These are phyloP conservation scores for Cephus cinctus DNA, from an alignment of 1,140 invertebrate genomes.

Conservation along the genomic window DNA sequence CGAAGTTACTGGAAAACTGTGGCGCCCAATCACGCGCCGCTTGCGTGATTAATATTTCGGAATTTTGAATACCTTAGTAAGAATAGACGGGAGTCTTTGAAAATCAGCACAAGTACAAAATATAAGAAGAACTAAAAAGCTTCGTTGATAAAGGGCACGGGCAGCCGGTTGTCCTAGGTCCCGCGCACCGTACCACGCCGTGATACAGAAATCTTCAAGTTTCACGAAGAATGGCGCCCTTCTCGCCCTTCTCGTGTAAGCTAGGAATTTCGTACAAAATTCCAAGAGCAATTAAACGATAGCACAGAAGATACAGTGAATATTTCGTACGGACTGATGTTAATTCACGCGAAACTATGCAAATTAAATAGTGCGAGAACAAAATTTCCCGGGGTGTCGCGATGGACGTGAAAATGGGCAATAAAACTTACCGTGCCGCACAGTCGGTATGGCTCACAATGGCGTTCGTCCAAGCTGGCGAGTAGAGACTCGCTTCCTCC, in stretches of 20 bases:
- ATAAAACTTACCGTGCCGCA: conserved; percentile 61
- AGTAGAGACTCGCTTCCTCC: conserved; percentile 35
- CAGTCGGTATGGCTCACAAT: conserved; percentile 79
- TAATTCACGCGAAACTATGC: conserved; percentile 29
- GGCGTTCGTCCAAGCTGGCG: conserved; percentile 64
- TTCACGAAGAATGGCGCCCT: conserved; percentile 20
- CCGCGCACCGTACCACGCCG: conserved; percentile 12
- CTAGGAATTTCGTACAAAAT: conserved; percentile 63
- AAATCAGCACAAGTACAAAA: too few relatives aligned
- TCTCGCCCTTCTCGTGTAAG: conserved; percentile 58
- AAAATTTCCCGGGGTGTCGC: conserved; percentile 60
- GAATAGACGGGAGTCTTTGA: too few relatives aligned
- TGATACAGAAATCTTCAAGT: conserved; percentile 9
- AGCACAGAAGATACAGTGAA: too few relatives aligned
- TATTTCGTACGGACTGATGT: too few relatives aligned
- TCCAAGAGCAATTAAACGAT: conserved; percentile 56
- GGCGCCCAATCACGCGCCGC: too few relatives aligned
- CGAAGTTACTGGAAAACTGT: too few relatives aligned
- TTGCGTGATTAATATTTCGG: too few relatives aligned
- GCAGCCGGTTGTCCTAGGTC: too few relatives aligned
- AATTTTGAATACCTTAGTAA: too few relatives aligned
- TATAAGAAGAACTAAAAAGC: too few relatives aligned
- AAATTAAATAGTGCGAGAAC: conserved; percentile 48
- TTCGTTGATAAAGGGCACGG: too few relatives aligned
- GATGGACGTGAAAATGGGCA: conserved; percentile 67